Evolutionary conservation across 2,888 invertebrate species (phyloP).

Genomic region (Dicyrtoma fusca): DNA sequence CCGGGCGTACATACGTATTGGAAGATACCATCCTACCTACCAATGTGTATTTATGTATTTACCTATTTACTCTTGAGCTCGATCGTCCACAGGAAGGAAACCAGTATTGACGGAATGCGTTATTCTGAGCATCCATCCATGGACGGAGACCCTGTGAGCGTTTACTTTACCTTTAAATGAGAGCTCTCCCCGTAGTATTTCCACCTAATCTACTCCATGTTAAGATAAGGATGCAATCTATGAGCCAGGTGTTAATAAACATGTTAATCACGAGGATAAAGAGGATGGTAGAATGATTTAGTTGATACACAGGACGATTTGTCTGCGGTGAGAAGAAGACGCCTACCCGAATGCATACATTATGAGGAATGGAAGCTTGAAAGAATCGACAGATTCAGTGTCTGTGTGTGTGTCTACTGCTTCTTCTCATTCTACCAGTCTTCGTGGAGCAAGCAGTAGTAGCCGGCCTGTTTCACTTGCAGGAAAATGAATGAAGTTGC

Average conservation of each 20-base stretch:
- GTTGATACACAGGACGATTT: conserved; percentile 53
- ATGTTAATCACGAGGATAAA: conserved; percentile 54
- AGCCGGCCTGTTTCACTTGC: background rate
- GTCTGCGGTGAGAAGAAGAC: conserved; percentile 44
- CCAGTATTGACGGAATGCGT: no score
- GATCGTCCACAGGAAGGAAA: no score
- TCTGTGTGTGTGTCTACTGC: no score
- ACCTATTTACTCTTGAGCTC: no score
- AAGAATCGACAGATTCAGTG: no score
- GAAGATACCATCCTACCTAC: background rate
- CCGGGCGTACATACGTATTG: background rate
- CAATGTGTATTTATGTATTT: background rate
- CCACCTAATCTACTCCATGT: no score
- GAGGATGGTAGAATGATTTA: conserved; percentile 52
- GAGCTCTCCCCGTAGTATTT: no score
- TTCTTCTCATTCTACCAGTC: background rate
- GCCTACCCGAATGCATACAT: conserved; percentile 25
- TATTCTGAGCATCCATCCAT: no score
- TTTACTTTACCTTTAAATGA: no score
- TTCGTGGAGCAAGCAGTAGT: no score
- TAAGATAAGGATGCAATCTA: conserved; percentile 1
- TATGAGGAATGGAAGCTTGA: background rate
- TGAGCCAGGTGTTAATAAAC: conserved; percentile 55
- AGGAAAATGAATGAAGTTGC: no score
- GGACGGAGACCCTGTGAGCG: no score